phyloP scores from a whole-genome alignment of 2,888 invertebrate genomes.

The Nycteola revayana region DNA sequence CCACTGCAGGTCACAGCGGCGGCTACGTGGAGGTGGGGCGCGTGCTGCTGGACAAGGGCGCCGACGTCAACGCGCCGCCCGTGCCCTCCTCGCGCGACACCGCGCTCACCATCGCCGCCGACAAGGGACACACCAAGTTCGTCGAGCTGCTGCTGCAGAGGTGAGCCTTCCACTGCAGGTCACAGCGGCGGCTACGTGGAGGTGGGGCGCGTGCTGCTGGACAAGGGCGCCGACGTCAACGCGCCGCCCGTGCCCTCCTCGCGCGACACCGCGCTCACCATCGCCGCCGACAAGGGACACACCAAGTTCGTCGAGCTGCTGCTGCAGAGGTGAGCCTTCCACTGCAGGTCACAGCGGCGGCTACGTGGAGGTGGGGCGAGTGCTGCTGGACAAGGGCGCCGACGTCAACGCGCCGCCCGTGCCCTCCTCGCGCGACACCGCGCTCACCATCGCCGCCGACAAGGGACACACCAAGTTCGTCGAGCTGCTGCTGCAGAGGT shows the following conservation, averaged over 20 bases:
- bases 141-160: slow-evolving; percentile 90
- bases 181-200: slow-evolving; percentile 99
- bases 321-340: slow-evolving; percentile 85
- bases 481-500: slow-evolving; percentile 88
- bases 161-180: no score
- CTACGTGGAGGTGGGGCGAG: slow-evolving; percentile 98
- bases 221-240: slow-evolving; percentile 99
- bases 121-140: slow-evolving; percentile 98
- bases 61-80: slow-evolving; percentile 99
- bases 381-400: slow-evolving; percentile 97
- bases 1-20: no score
- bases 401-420: slow-evolving; percentile 99
- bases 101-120: slow-evolving; percentile 99
- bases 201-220: slow-evolving; percentile 96
- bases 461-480: slow-evolving; percentile 98
- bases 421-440: slow-evolving; percentile 98
- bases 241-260: slow-evolving; percentile 99
- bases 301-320: slow-evolving; percentile 94
- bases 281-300: slow-evolving; percentile 99
- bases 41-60: slow-evolving; percentile 96
- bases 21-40: slow-evolving; percentile 99
- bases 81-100: slow-evolving; percentile 99
- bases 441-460: slow-evolving; percentile 99
- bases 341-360: no score
- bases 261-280: slow-evolving; percentile 98